Evolutionary conservation across 2,113 vertebrate genomes (phyloP).

Genomic region (Triplophysa siluroides): DNA sequence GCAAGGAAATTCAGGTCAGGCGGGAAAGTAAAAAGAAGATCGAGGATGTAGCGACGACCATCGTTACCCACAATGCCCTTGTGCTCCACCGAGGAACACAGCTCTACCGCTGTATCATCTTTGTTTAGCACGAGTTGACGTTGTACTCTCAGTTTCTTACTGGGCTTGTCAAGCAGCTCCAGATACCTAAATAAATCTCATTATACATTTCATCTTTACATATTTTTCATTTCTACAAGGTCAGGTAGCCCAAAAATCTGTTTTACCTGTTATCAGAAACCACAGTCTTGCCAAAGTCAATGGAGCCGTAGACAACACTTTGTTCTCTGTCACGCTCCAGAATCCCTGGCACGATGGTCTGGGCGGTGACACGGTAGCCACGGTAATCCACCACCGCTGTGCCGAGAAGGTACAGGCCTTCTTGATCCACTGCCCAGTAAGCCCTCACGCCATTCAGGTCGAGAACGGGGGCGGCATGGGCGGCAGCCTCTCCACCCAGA

Average conservation of each 20-base stretch:
- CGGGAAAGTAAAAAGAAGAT: conserved; percentile 91
- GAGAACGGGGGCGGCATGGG: conserved; percentile 84
- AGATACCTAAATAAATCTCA: conserved; percentile 65
- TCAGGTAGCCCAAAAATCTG: not conserved
- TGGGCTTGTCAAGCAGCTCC: conserved; percentile 89
- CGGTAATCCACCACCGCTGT: conserved; percentile 93
- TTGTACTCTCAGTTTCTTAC: conserved; percentile 85
- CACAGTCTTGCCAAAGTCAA: conserved; percentile 92
- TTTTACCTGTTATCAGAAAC: conserved; percentile 83
- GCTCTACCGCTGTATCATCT: conserved; percentile 81
- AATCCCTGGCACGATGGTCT: conserved; percentile 92
- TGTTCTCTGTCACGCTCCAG: conserved; percentile 92
- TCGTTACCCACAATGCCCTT: conserved; percentile 96
- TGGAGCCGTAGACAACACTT: conserved; percentile 91
- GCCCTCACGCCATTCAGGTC: conserved; percentile 91
- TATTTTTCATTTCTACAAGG: not conserved
- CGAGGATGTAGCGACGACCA: conserved; percentile 89
- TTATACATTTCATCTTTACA: not conserved
- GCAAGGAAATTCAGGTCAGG: conserved; percentile 92
- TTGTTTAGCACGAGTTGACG: conserved; percentile 89
- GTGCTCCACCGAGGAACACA: conserved; percentile 91
- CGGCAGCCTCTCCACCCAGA: conserved; percentile 88
- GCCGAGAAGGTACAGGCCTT: conserved; percentile 88
- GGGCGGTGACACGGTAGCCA: conserved; percentile 89
- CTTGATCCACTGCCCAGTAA: conserved; percentile 85